A percentile compares a stretch with the other conserved stretches of the same genome.
These are phyloP conservation scores for Sylvia atricapilla DNA, from an alignment of 2,113 vertebrate species.

Conservation along the genomic window DNA sequence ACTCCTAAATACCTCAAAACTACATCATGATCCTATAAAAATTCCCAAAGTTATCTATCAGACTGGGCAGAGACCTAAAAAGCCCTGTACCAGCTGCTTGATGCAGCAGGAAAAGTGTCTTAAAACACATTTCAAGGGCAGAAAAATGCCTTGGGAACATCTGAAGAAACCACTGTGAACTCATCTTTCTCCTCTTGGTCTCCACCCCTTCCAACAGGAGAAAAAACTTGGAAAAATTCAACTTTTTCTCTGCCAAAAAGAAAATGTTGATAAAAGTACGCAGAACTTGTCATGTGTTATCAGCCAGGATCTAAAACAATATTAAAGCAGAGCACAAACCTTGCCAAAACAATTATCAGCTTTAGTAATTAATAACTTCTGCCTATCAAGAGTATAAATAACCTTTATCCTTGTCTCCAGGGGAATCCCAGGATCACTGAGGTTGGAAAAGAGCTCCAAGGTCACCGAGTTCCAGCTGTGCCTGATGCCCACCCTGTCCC, in stretches of 20 bases:
- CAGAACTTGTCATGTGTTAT: accelerated
- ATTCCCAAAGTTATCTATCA: not conserved
- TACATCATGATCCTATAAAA: not conserved
- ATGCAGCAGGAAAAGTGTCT: not conserved
- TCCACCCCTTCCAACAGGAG: not conserved
- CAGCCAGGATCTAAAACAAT: not conserved
- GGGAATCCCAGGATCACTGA: not conserved
- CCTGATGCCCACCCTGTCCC: too few species aligned
- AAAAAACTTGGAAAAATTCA: not conserved
- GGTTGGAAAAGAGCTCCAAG: not conserved
- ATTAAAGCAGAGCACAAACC: not conserved
- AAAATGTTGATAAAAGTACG: not conserved
- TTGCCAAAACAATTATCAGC: not conserved
- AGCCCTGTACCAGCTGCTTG: not conserved
- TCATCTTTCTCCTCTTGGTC: not conserved
- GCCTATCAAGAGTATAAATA: not conserved
- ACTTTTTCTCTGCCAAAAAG: not conserved
- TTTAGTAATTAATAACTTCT: not conserved
- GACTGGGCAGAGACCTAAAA: not conserved
- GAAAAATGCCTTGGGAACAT: not conserved
- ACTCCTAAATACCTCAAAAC: not conserved
- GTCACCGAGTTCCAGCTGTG: accelerated
- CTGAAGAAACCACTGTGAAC: not conserved
- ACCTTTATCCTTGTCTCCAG: accelerated
- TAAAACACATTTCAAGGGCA: not conserved